These are phyloP conservation scores for Palythoa grandis DNA, from an alignment of 92 coral and sea anemone species.

Conservation along the genomic window DNA sequence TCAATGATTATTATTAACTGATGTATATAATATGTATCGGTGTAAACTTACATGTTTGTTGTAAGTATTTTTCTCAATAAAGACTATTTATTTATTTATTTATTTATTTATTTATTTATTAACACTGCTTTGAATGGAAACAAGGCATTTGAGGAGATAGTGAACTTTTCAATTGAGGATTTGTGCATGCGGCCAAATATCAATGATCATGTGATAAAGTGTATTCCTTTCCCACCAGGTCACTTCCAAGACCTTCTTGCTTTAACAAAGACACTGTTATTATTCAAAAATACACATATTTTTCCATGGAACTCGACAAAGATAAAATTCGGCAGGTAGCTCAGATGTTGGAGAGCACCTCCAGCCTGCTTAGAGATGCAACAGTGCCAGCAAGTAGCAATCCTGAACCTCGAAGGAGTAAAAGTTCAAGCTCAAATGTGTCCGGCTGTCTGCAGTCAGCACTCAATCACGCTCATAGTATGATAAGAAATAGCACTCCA, in stretches of 20 bases:
- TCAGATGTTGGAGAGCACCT: conserved; percentile 5
- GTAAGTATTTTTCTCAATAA: too few relatives aligned
- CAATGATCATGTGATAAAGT: conserved; percentile 21
- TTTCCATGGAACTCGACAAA: conserved; percentile 1
- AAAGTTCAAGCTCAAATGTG: neutral
- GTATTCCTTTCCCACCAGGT: conserved; percentile 6
- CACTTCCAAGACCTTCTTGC: neutral
- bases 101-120: too few relatives aligned
- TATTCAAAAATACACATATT: neutral
- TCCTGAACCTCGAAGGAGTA: conserved; percentile 5
- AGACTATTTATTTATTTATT: too few relatives aligned
- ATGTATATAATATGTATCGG: too few relatives aligned
- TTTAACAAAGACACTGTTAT: neutral
- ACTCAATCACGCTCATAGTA: neutral
- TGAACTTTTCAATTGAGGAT: too few relatives aligned
- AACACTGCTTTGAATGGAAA: too few relatives aligned
- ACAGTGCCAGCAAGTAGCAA: conserved; percentile 22
- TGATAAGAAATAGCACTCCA: neutral
- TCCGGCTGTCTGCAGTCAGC: conserved; percentile 15
- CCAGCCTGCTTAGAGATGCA: conserved; percentile 12
- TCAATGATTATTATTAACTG: too few relatives aligned
- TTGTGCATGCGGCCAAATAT: neutral
- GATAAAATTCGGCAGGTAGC: conserved; percentile 1
- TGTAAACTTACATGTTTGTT: too few relatives aligned
- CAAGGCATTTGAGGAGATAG: too few relatives aligned